phyloP scores from a whole-genome alignment of 2,113 vertebrate species.

The Coptodon rendalli region DNA sequence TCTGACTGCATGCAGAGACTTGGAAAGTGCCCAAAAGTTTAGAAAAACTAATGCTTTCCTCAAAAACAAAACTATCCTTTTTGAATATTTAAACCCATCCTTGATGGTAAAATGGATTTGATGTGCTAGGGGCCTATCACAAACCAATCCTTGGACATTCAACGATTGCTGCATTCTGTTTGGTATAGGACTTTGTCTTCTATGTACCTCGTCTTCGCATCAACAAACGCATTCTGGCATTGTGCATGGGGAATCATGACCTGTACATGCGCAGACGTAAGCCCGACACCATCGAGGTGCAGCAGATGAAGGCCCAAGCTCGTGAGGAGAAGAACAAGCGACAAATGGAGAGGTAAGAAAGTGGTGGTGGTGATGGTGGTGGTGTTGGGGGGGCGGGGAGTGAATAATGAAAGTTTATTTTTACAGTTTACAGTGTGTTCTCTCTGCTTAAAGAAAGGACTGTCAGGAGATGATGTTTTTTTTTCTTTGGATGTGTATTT shows the following conservation, averaged over 20 bases:
- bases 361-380: background rate
- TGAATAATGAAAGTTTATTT: background rate
- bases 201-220: conserved; percentile 94
- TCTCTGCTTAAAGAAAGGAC: conserved; percentile 39
- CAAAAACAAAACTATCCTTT: background rate
- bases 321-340: conserved; percentile 95
- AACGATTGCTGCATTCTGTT: background rate
- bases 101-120: background rate
- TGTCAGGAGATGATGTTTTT: conserved; percentile 40
- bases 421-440: conserved; percentile 53
- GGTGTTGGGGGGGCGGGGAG: fast-evolving
- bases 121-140: background rate
- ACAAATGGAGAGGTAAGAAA: conserved; percentile 84
- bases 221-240: conserved; percentile 95
- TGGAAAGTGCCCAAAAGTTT: background rate
- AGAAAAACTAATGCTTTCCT: background rate
- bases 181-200: conserved; percentile 89
- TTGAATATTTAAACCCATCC: background rate
- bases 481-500: conserved; percentile 45
- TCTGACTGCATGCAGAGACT: background rate
- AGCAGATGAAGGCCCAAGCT: conserved; percentile 99
- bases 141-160: background rate
- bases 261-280: conserved; percentile 97
- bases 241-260: conserved; percentile 99
- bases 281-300: conserved; percentile 97